Conservation (phyloP, 2,797 vertebrate genomes). For the Microtus obscurus region DNA sequence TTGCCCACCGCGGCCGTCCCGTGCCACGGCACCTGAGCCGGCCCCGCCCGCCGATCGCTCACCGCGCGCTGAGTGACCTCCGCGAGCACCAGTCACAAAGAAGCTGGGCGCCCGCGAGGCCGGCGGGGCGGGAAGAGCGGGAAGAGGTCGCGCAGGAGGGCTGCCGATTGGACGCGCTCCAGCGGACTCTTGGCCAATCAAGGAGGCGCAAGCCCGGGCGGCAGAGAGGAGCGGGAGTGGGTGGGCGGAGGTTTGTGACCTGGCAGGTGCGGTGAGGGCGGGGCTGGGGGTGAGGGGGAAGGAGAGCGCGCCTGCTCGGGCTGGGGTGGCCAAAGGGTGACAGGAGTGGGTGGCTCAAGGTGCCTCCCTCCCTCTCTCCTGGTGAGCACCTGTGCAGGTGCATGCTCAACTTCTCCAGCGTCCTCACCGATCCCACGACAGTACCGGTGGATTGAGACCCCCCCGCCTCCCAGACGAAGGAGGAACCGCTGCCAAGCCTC, state of each 20-base stretch:
- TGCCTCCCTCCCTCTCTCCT: neutral
- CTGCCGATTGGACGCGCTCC: conserved; percentile 59
- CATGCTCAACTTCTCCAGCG: neutral
- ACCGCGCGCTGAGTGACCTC: conserved; percentile 61
- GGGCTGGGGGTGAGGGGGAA: neutral
- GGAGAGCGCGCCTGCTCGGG: conserved; percentile 57
- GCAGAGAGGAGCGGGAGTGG: fast-evolving
- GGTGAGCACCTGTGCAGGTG: neutral
- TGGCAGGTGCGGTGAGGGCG: conserved; percentile 69
- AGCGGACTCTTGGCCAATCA: conserved; percentile 71
- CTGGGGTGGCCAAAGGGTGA: fast-evolving
- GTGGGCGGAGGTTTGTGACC: conserved; percentile 78
- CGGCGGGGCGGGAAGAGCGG: conserved; percentile 21
- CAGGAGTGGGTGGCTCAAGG: neutral
- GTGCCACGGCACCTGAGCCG: conserved; percentile 59
- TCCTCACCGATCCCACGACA: neutral
- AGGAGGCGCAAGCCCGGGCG: conserved; percentile 6
- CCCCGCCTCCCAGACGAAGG: neutral
- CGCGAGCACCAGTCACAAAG: conserved; percentile 74
- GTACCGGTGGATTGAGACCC: neutral
- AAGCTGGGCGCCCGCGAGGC: conserved; percentile 22
- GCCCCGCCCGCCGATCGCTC: conserved; percentile 33
- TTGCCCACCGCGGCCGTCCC: neutral
- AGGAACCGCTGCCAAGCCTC: neutral
- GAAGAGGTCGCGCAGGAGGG: conserved; percentile 11